phyloP scores from a whole-genome alignment of 2,888 invertebrate genomes.

The Ptychoptera contaminata region DNA sequence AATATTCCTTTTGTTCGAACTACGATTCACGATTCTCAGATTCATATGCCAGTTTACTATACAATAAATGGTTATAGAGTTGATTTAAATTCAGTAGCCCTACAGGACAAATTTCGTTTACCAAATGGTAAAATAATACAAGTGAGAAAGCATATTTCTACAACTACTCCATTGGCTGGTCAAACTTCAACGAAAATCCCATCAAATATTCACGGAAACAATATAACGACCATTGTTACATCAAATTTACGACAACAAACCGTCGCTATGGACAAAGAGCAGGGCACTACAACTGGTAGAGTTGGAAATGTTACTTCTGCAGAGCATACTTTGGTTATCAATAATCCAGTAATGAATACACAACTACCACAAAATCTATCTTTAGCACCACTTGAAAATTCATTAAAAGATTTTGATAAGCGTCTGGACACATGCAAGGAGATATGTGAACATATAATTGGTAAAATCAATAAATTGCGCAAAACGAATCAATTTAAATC shows the following conservation, averaged over 20 bases:
- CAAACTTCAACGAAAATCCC: neutral
- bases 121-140: constrained; percentile 31
- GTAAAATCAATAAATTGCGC: constrained; percentile 27
- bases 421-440: constrained; percentile 28
- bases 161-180: constrained; percentile 3
- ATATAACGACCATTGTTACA: neutral
- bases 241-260: constrained; percentile 11
- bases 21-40: no score
- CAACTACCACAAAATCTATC: constrained; percentile 20
- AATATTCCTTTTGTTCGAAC: no score
- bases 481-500: constrained; percentile 30
- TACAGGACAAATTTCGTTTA: constrained; percentile 28
- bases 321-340: neutral
- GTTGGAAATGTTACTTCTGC: no score
- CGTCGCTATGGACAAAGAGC: constrained; percentile 1
- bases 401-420: constrained; percentile 25
- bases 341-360: neutral
- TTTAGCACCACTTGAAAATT: constrained; percentile 22
- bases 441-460: constrained; percentile 28
- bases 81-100: constrained; percentile 30
- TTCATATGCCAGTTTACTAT: constrained; percentile 25
- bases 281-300: neutral
- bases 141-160: constrained; percentile 26
- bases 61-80: constrained; percentile 30
- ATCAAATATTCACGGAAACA: neutral